Percentiles rank a stretch among this genome's conserved stretches.
Evolutionary conservation across 2,113 vertebrate genomes (phyloP).

Genomic region (Pterophyllum scalare): DNA sequence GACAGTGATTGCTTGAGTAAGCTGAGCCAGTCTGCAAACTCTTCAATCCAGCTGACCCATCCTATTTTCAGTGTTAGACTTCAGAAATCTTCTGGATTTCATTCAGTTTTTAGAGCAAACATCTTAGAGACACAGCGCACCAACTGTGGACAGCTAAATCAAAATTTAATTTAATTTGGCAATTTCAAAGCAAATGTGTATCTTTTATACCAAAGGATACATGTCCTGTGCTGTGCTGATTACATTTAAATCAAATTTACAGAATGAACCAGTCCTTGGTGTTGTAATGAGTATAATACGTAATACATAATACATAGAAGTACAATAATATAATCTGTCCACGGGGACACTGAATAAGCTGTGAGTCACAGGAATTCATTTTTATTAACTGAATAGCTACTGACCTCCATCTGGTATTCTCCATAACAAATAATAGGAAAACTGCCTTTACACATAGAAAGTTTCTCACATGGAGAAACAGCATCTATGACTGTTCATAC

Average conservation of each 20-base stretch:
- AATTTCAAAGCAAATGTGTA: background rate
- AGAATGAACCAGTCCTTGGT: background rate
- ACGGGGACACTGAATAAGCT: background rate
- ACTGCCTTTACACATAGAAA: background rate
- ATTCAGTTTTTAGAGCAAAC: background rate
- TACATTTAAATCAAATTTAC: background rate
- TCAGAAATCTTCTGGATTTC: background rate
- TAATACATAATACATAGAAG: background rate
- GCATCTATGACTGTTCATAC: background rate
- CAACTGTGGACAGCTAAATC: background rate
- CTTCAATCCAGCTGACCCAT: conserved; percentile 26
- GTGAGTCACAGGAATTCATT: background rate
- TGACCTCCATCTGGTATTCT: background rate
- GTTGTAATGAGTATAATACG: background rate
- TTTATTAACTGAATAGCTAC: conserved; percentile 4
- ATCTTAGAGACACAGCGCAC: background rate
- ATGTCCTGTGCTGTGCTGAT: background rate
- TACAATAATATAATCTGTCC: background rate
- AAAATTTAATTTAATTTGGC: background rate
- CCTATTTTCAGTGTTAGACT: background rate
- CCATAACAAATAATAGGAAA: background rate
- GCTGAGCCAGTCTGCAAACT: conserved; percentile 30
- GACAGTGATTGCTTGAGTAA: conserved; percentile 18
- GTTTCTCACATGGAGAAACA: background rate
- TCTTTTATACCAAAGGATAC: background rate